Evolutionary conservation across 2,888 invertebrate genomes (phyloP), one percentile per base, ranked within the genome.

Genomic region (Thalpophila matura): DNA sequence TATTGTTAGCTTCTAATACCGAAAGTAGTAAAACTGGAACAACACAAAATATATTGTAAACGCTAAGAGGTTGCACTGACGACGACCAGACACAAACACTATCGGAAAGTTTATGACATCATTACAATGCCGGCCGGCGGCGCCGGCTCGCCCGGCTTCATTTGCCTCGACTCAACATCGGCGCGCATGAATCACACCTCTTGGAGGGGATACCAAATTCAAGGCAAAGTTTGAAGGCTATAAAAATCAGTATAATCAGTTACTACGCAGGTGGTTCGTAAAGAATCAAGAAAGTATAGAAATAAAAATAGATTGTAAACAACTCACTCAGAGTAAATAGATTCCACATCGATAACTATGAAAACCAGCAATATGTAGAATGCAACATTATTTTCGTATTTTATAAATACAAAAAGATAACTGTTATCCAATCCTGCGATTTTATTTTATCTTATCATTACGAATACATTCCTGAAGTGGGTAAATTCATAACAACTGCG

Each of bases 11-110:
- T 81, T 86, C 70, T 35, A 86, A 63, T 33, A 81, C 68, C 59
- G 86, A 65, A 63, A 89, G 62, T 24, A 89, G 58, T 31, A 82
- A 53, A 70, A 86, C 89, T 90, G 85, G 45, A 89, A 90, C 77
- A 83, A 79, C 55, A 55, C 53, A 50, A 61, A 31, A 22, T 50
- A 18, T 60, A 27, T 33, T 3, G 57, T 18, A 63, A 35, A 9
- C 0, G 22, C 24, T 54, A n/a, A 42, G n/a, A 22, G 24, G 35
- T 50, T 20, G 27, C 49, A 38, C 22, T 42, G 38, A 18, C 20
- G 35, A 43, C 45, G 46, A 43, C 54, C 38, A 42, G 26, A 45
- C 61, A 40, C 43, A 40, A 61, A 46, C 53, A 54, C 71, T 43
- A 14, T 35, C 16, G 37, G 6, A 62, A 40, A 49, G 29, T 40